Evolutionary conservation across 2,888 invertebrate species (phyloP).

Genomic region (Ypsolopha sequella): DNA sequence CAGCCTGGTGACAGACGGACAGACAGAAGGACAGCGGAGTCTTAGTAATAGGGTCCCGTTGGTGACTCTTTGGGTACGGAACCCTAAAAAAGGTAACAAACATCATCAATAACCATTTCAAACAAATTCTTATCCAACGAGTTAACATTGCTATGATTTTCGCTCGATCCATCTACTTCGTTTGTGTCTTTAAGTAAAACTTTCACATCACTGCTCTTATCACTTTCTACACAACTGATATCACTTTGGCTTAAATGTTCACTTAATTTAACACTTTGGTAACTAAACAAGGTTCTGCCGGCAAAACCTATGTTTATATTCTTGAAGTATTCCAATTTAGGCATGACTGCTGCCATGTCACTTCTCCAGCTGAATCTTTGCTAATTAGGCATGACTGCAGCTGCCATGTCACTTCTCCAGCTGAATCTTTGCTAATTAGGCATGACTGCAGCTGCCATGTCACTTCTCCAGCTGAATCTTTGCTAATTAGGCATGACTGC

Average conservation of each 20-base stretch:
- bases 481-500: no score
- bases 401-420: background rate
- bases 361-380: no score
- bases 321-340: background rate
- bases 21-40: no score
- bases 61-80: background rate
- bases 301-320: constrained; percentile 5
- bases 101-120: background rate
- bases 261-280: background rate
- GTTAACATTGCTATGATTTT: background rate
- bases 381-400: no score
- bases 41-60: no score
- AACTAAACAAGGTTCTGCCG: constrained; percentile 9
- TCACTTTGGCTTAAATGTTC: background rate
- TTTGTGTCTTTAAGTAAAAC: background rate
- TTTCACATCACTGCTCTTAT: background rate
- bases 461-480: background rate
- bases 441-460: background rate
- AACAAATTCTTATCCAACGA: background rate
- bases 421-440: no score
- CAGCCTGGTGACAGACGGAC: no score
- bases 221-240: background rate
- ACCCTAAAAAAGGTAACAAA: background rate
- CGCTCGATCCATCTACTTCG: background rate
- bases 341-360: background rate